Conservation (phyloP, 2,113 vertebrate species). For the Perognathus longimembris region DNA sequence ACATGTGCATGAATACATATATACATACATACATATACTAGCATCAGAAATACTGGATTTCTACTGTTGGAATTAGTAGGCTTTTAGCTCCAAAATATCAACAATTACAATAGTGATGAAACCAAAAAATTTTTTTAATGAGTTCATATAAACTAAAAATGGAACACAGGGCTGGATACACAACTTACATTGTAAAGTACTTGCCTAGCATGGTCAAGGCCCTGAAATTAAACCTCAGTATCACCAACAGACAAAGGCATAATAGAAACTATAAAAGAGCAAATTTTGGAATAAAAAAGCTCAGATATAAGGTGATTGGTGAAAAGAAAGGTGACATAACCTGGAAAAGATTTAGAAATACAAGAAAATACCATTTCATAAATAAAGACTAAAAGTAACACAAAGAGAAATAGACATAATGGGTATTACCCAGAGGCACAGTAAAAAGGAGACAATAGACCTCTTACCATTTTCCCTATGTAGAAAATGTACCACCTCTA, state of each 20-base stretch:
- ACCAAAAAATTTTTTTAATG: background rate
- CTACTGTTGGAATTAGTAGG: background rate
- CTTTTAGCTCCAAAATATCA: no score
- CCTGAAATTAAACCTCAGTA: no score
- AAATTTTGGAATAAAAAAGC: background rate
- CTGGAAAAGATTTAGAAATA: background rate
- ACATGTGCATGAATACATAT: background rate
- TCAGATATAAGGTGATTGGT: background rate
- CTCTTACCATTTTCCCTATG: no score
- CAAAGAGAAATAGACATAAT: background rate
- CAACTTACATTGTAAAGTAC: no score
- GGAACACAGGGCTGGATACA: no score
- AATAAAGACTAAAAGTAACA: background rate
- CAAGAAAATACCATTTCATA: background rate
- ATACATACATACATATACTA: background rate
- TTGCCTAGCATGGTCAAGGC: no score
- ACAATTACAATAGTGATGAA: background rate
- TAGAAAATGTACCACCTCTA: no score
- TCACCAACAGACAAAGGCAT: background rate
- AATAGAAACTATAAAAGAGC: background rate
- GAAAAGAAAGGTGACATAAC: background rate
- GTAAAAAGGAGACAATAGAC: background rate
- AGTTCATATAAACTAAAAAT: background rate
- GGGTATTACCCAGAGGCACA: background rate
- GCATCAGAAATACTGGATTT: background rate